phyloP scores from a whole-genome alignment of 2,888 invertebrate species.

The Entomobrya multifasciata region DNA sequence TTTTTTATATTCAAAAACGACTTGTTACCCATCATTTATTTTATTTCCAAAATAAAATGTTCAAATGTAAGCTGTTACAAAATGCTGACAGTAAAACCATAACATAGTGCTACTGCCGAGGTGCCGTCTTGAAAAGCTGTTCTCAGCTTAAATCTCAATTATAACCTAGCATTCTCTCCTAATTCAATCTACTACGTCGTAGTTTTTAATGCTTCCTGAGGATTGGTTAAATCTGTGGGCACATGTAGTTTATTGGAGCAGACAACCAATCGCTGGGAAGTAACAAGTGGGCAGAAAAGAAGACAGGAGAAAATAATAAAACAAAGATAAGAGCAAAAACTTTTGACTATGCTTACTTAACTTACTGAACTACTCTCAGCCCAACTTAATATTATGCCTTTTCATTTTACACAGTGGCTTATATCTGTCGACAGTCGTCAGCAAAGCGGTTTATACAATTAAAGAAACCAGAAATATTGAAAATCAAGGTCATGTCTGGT shows the following conservation, averaged over 20 bases:
- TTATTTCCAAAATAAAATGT: too few relatives aligned
- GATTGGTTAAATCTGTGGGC: constrained; percentile 14
- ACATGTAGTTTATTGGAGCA: not conserved
- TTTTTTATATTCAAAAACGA: not conserved
- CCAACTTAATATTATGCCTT: not conserved
- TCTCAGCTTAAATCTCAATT: not conserved
- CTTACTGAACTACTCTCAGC: not conserved
- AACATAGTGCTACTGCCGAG: too few relatives aligned
- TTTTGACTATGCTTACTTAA: not conserved
- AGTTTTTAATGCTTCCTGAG: not conserved
- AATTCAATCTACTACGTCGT: not conserved
- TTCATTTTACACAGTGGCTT: not conserved
- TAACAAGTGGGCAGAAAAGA: not conserved
- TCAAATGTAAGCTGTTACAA: too few relatives aligned
- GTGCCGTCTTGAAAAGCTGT: not conserved
- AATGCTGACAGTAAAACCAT: too few relatives aligned
- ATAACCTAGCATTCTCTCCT: not conserved
- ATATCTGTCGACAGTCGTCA: too few relatives aligned
- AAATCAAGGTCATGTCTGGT: not conserved
- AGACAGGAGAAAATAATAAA: too few relatives aligned
- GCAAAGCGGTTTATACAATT: not conserved
- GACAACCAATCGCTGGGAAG: not conserved
- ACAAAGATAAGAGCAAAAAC: too few relatives aligned
- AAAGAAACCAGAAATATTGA: not conserved
- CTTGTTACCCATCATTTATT: too few relatives aligned